These are phyloP conservation scores for Ursus arctos DNA, from an alignment of 2,113 vertebrate species.

Conservation along the genomic window DNA sequence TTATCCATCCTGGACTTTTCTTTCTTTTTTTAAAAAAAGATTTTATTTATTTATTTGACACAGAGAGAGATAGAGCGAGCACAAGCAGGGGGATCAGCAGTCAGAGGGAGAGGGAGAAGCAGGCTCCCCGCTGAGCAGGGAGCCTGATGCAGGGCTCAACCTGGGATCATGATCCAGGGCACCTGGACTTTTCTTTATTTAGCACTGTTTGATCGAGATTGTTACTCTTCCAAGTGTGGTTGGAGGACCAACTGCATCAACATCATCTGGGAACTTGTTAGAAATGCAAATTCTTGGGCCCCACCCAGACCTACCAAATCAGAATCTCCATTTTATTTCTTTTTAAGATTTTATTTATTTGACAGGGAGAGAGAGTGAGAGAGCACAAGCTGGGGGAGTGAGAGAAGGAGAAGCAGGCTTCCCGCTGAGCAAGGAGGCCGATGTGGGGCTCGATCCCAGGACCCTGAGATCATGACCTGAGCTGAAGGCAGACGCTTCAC, in stretches of 20 bases:
- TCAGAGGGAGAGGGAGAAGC: background rate
- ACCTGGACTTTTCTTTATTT: background rate
- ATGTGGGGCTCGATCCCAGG: background rate
- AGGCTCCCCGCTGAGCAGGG: background rate
- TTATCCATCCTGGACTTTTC: background rate
- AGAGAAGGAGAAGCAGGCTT: background rate
- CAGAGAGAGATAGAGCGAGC: too few relatives aligned
- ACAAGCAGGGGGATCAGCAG: too few relatives aligned
- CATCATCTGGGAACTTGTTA: background rate
- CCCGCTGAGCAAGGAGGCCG: background rate
- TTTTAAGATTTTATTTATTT: background rate
- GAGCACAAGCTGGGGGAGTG: too few relatives aligned
- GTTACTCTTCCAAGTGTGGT: background rate
- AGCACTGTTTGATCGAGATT: conserved; percentile 5
- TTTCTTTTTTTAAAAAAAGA: background rate
- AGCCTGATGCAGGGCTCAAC: background rate
- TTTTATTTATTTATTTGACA: background rate
- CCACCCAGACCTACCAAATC: background rate
- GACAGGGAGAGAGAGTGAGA: too few relatives aligned
- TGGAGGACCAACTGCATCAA: background rate
- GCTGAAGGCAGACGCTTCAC: background rate
- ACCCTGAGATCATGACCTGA: background rate
- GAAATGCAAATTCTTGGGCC: background rate
- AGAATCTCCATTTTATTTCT: background rate
- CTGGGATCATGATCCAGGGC: background rate